Percentiles rank a stretch among this genome's conserved stretches.
phyloP scores from a whole-genome alignment of 2,113 vertebrate species.

The Cariama cristata region DNA sequence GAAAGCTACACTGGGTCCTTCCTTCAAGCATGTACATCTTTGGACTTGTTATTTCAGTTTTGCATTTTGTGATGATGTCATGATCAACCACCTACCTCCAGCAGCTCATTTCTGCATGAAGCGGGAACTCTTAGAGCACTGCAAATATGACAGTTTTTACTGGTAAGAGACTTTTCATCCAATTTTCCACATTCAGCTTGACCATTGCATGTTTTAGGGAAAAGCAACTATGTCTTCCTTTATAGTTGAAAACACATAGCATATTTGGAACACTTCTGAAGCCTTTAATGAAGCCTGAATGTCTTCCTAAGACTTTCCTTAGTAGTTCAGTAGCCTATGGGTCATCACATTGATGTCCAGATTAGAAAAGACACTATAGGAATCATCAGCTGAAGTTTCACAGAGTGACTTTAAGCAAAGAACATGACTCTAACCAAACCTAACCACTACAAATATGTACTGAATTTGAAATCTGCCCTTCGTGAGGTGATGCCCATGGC shows the following conservation, averaged over 20 bases:
- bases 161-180: not conserved
- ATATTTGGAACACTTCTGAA: not conserved
- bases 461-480: not conserved
- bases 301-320: not conserved
- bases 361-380: not conserved
- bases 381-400: not conserved
- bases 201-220: not conserved
- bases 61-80: not conserved
- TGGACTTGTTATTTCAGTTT: not conserved
- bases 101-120: not conserved
- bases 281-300: not conserved
- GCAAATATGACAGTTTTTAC: not conserved
- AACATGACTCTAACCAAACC: not conserved
- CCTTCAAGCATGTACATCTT: not conserved
- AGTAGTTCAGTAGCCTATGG: not conserved
- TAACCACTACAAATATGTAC: rapidly evolving
- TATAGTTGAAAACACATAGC: not conserved
- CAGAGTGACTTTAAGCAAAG: not conserved
- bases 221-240: not conserved
- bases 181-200: not conserved
- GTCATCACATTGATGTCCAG: not conserved
- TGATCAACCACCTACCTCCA: not conserved
- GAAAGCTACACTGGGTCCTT: not conserved
- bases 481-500: rapidly evolving
- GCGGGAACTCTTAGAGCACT: not conserved